phyloP scores from a whole-genome alignment of 2,113 vertebrate genomes.

The Phaethornis superciliosus region DNA sequence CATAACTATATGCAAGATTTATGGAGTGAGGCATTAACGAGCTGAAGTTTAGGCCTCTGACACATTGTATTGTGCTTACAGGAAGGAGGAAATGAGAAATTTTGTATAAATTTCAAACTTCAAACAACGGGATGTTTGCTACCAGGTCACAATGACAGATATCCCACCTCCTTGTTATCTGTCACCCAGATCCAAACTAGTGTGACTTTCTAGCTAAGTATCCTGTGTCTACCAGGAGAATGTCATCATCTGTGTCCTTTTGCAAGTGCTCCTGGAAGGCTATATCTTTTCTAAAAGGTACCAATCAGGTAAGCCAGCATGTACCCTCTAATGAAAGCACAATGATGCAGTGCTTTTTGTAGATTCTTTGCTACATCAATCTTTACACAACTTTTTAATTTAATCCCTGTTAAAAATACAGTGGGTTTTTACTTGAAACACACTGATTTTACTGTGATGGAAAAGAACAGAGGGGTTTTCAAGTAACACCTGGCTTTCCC shows the following conservation, averaged over 20 bases:
- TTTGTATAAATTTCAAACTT: constrained; percentile 58
- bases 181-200: not conserved
- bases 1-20: constrained; percentile 10
- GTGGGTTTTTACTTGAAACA: not conserved
- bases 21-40: constrained; percentile 25
- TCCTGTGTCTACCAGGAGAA: not conserved
- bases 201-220: not conserved
- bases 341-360: not conserved
- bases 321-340: not conserved
- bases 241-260: not conserved
- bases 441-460: not conserved
- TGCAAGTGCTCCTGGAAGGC: not conserved
- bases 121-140: constrained; percentile 63
- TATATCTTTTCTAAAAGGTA: not conserved
- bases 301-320: not conserved
- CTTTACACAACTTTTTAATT: not conserved
- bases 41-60: constrained; percentile 17
- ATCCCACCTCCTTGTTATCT: not conserved
- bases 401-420: not conserved
- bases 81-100: constrained; percentile 74
- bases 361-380: not conserved
- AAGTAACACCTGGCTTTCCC: not conserved
- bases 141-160: constrained; percentile 10
- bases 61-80: constrained; percentile 61
- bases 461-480: not conserved